Evolutionary conservation across 2,113 vertebrate species (phyloP), one percentile per base, ranked within the genome.

Genomic region (Rhinoderma darwinii): DNA sequence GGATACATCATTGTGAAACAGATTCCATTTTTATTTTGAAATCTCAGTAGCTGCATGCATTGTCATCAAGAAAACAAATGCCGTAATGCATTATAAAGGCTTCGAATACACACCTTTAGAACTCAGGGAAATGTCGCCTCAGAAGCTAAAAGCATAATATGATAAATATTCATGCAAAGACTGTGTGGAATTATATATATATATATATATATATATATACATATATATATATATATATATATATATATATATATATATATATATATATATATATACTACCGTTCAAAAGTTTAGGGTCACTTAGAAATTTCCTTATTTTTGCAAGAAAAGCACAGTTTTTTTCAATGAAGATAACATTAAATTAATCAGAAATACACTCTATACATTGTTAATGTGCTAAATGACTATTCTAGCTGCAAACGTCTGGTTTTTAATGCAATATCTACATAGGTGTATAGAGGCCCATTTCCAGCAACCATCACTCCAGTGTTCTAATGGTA

Each of bases 21-120:
- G 41, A 77, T 72, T 73, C 27, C 22, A 61, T 76, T 41, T 32
- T 43, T 15, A 66, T 75, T 39, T 25, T 61, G 18, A 78, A 50
- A 77, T 66, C 20, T 66, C 74, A 66, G 50, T 27, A 32, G 30
- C 68, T 44, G 11, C 61, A 41, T 77, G 84, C 84, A 63, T 85
- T 85, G 84, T 85, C 84, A 85, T 77, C 73, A 85, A 22, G 74
- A 75, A 66, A 84, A 74, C 72, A 85, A 77, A 85, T 77, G 73
- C 17, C 30, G 50, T 77, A 77, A 77, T 77, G 41, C 74, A 77
- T 77, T 77, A 63, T 63, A 76, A 77, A 59, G 43, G 56, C 61
- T 66, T 44, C 74, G 66, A 85, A 85, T 75, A 51, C 59, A 66
- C 70, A 85, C 83, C 74, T 85, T 85, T 85, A 77, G 73, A 66